Base-by-base conservation (phyloP, 1,140 invertebrate genomes). In the Elymnias hypermnestra region DNA sequence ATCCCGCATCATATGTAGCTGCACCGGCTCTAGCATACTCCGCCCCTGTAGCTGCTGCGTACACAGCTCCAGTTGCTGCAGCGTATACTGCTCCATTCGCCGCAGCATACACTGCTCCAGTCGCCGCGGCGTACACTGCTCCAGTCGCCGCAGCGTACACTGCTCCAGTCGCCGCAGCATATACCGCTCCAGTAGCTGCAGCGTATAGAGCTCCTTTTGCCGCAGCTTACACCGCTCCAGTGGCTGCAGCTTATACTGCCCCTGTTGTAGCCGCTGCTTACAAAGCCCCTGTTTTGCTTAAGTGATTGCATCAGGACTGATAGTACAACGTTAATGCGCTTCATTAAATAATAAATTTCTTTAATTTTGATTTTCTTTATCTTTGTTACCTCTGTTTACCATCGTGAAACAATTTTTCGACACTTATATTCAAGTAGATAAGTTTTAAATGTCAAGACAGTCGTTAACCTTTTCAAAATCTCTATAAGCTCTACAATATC, bases 201-300 rank as follows among this genome's bases (percentile, higher is more conserved):
- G 72, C 76, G 5, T 75, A 71, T 62, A 67, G 64, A 17, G 70
- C 76, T n/a, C 63, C 64, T 6, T 45, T 65, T 3, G 67, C 61
- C 2, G 35, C 50, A 28, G 42, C 49, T 1, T 45, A 52, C 36
- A 14, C 35, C 12, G 39, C 52, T 6, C 44, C 49, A 6, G 8
- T 51, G 9, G 44, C 48, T 0, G 26, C 28, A 1, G 28, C 28
- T 0, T 31, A 31, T 8, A 1, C 31, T 18, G 7, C 50, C 10
- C 49, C 53, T 6, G n/a, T 51, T 3, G 14, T 49, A 10, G 40
- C 48, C 8, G 58, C 59, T 25, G 57, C 62, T 0, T 64, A 64
- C 40, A 64, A 42, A 60, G 61, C 61, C 19, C 62, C 58, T 8
- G 29, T 56, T 3, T 52, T 62, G 5, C 28, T 65, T 2, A 62